Percentiles rank a stretch among this genome's conserved stretches.
Evolutionary conservation across 2,888 invertebrate genomes (phyloP).

Genomic region (Papilio elwesi): DNA sequence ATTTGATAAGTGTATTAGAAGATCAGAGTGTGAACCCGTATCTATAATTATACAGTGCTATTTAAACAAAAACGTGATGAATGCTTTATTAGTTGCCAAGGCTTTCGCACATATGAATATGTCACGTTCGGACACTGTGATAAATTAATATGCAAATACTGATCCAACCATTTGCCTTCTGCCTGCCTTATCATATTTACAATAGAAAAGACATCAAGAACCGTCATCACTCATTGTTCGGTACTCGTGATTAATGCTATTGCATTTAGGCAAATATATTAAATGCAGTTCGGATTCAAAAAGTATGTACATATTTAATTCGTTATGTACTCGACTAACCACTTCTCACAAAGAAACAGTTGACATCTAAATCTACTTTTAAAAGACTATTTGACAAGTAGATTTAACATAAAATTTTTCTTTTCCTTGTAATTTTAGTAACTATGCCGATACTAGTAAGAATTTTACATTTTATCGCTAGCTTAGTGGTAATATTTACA

Average conservation of each 20-base stretch:
- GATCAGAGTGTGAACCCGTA: no score
- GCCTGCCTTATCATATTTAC: slow-evolving; percentile 2
- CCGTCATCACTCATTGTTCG: neutral
- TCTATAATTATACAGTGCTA: no score
- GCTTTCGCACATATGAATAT: slow-evolving; percentile 5
- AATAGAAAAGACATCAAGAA: neutral
- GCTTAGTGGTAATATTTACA: neutral
- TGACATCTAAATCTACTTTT: no score
- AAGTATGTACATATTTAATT: no score
- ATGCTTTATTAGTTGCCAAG: slow-evolving; percentile 19
- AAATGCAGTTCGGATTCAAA: no score
- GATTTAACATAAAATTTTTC: neutral
- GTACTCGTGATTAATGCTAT: neutral
- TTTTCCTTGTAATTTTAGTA: neutral
- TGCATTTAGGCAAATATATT: neutral
- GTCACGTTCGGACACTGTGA: slow-evolving; percentile 27
- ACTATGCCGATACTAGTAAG: no score
- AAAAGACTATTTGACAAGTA: no score
- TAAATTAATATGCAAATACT: slow-evolving; percentile 27
- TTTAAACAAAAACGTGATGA: slow-evolving; percentile 23
- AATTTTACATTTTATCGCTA: no score
- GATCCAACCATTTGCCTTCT: neutral
- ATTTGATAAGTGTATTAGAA: neutral
- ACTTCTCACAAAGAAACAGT: no score
- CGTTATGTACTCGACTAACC: no score